Conservation (phyloP, 2,888 invertebrate species). For the Papilio demoleus region DNA sequence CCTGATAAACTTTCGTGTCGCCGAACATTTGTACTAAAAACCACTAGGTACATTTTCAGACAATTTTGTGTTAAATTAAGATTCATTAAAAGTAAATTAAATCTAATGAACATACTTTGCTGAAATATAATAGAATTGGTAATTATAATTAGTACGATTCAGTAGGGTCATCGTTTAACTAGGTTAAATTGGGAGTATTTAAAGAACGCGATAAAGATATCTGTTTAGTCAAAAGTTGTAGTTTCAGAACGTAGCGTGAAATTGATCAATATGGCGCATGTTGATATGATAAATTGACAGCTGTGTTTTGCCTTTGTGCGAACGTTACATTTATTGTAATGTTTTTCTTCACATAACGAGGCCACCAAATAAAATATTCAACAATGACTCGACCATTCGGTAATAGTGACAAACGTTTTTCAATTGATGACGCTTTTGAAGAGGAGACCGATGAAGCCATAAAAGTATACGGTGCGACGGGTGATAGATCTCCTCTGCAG, state of each 20-base stretch:
- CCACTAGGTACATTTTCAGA: neutral
- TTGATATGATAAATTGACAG: conserved; percentile 79
- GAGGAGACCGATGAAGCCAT: conserved; percentile 93
- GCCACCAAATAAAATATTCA: conserved; percentile 56
- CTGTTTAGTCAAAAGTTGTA: conserved; percentile 24
- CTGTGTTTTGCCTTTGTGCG: conserved; percentile 63
- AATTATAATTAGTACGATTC: conserved; percentile 20
- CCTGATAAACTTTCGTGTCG: neutral
- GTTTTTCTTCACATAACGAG: conserved; percentile 67
- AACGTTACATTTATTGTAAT: conserved; percentile 61
- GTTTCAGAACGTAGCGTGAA: conserved; percentile 34
- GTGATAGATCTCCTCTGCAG: conserved; percentile 87
- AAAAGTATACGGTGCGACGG: conserved; percentile 90
- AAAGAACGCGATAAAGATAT: neutral
- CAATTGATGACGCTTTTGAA: conserved; percentile 93
- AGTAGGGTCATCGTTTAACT: conserved; percentile 3
- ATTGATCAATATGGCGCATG: conserved; percentile 74
- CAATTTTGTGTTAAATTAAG: neutral
- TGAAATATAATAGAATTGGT: conserved; percentile 11
- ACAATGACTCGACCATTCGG: conserved; percentile 81
- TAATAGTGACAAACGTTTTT: conserved; percentile 86
- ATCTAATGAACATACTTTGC: neutral
- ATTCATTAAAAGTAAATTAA: neutral
- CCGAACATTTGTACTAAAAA: neutral
- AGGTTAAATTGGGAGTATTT: conserved; percentile 22